Evolutionary conservation across 2,113 vertebrate species (phyloP).

Genomic region (Oriolus oriolus): DNA sequence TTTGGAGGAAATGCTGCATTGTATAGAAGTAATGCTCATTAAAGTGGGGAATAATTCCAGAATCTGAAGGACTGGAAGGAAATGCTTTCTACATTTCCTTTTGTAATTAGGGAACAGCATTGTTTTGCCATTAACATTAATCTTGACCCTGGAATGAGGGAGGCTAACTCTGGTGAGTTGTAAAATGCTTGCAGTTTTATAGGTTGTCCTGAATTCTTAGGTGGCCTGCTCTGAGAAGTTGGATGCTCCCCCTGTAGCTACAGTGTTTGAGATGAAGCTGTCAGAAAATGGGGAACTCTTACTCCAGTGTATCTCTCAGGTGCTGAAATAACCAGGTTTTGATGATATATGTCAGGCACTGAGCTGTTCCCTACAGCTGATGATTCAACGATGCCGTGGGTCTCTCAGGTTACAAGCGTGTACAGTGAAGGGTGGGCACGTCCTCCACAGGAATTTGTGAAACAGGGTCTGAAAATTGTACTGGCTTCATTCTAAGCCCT

Average conservation of each 20-base stretch:
- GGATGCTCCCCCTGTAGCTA: neutral
- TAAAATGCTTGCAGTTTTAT: neutral
- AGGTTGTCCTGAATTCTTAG: neutral
- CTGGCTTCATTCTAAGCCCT: neutral
- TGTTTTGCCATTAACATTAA: neutral
- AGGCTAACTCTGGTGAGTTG: neutral
- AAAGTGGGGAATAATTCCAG: neutral
- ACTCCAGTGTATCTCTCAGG: accelerated
- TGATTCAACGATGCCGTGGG: neutral
- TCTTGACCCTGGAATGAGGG: neutral
- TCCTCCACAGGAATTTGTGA: accelerated
- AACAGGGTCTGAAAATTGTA: neutral
- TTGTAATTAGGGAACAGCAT: neutral
- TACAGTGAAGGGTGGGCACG: neutral
- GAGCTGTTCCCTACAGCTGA: neutral
- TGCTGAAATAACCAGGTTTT: neutral
- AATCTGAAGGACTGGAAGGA: neutral
- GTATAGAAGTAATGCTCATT: neutral
- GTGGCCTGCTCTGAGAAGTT: neutral
- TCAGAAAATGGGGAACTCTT: neutral
- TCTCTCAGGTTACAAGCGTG: neutral
- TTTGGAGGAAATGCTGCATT: neutral
- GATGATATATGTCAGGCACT: neutral
- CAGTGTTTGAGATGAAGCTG: neutral
- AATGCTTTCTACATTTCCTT: neutral